These are phyloP conservation scores for Micrasema minimum DNA, from an alignment of 1,140 invertebrate species.

Conservation along the genomic window DNA sequence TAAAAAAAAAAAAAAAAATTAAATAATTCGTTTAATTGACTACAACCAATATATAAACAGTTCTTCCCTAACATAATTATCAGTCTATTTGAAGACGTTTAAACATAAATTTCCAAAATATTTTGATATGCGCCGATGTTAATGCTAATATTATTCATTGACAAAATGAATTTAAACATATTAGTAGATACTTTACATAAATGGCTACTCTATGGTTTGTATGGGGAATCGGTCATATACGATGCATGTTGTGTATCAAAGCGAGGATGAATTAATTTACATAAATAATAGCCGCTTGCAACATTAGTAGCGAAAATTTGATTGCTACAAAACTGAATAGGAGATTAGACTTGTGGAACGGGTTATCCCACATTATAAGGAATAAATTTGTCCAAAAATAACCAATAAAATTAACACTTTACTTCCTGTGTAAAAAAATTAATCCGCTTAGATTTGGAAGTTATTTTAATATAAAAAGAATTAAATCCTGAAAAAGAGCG, in stretches of 20 bases:
- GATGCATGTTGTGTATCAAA: constrained; percentile 26
- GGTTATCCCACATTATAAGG: constrained; percentile 1
- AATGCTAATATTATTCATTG: constrained; percentile 32
- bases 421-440: constrained; percentile 1
- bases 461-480: no score
- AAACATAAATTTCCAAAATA: constrained; percentile 3
- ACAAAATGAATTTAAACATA: constrained; percentile 28
- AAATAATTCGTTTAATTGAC: no score
- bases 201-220: constrained; percentile 19
- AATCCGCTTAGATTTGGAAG: no score
- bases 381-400: constrained; percentile 28
- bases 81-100: neutral
- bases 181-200: neutral
- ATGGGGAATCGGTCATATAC: constrained; percentile 25
- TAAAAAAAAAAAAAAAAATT: no score
- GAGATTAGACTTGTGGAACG: neutral
- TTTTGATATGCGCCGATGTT: constrained; percentile 12
- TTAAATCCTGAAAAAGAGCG: no score
- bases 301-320: constrained; percentile 16
- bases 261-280: constrained; percentile 8
- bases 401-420: constrained; percentile 12
- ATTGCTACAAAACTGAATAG: constrained; percentile 2
- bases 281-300: constrained; percentile 19
- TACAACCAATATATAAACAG: no score
- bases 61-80: no score